phyloP scores from a whole-genome alignment of 2,113 vertebrate species.

The Egretta garzetta region DNA sequence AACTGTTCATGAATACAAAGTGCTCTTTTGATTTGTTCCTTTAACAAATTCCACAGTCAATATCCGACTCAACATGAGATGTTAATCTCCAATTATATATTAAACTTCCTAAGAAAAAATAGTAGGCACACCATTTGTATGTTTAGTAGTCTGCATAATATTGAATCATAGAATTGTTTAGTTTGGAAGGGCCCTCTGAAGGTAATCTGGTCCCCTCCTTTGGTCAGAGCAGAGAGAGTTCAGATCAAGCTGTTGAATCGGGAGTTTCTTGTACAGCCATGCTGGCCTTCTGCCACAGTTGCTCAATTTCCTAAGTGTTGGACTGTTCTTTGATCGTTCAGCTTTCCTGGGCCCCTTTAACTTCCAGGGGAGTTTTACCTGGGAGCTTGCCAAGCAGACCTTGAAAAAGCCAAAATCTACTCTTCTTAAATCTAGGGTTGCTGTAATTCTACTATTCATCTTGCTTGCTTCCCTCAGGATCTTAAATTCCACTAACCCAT shows the following conservation, averaged over 20 bases:
- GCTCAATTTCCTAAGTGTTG: background rate
- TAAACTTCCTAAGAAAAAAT: background rate
- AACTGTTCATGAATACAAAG: background rate
- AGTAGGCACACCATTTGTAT: background rate
- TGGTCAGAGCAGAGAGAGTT: background rate
- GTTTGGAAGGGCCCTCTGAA: background rate
- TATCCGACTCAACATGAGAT: background rate
- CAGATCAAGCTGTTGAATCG: background rate
- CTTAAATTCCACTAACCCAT: background rate
- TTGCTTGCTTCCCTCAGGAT: background rate
- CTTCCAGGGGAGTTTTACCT: background rate
- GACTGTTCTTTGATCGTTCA: background rate
- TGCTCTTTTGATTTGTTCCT: background rate
- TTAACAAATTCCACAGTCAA: background rate
- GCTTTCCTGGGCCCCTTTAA: background rate
- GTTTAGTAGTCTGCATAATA: background rate
- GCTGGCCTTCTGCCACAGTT: background rate
- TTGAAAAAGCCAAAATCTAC: background rate
- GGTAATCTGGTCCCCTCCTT: background rate
- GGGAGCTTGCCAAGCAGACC: background rate
- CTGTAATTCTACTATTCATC: background rate
- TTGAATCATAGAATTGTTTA: background rate
- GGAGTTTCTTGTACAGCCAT: background rate
- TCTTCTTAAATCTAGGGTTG: background rate
- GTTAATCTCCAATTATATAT: background rate